phyloP scores from a whole-genome alignment of 2,113 vertebrate genomes.

The Budorcas taxicolor region DNA sequence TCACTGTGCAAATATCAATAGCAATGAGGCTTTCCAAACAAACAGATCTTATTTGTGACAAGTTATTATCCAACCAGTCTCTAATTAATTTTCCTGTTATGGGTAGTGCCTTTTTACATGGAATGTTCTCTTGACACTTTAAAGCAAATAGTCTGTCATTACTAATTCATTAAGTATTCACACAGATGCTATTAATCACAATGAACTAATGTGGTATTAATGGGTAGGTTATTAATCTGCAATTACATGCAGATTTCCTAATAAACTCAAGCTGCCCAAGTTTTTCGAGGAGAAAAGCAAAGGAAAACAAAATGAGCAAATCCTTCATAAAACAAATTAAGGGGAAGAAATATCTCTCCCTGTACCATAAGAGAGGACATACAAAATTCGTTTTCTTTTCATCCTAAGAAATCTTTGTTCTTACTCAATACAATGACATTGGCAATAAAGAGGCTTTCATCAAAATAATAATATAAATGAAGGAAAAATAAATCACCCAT shows the following conservation, averaged over 20 bases:
- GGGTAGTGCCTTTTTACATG: conserved; percentile 5
- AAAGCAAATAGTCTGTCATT: conserved; percentile 68
- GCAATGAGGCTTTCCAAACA: conserved; percentile 40
- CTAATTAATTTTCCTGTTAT: conserved; percentile 65
- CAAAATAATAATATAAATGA: conserved; percentile 51
- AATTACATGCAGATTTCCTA: conserved; percentile 68
- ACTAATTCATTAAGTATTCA: conserved; percentile 68
- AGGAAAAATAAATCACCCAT: conserved; percentile 42
- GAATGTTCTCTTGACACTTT: conserved; percentile 48
- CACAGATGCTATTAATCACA: conserved; percentile 60
- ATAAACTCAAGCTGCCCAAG: conserved; percentile 48
- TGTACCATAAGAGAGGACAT: conserved; percentile 12
- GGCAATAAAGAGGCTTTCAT: conserved; percentile 30
- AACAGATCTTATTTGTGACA: conserved; percentile 52
- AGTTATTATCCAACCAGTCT: conserved; percentile 22
- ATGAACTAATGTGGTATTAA: conserved; percentile 70
- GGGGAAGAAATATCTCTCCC: background rate
- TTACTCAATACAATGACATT: conserved; percentile 17
- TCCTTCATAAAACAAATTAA: conserved; percentile 50
- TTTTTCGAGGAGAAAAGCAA: conserved; percentile 48
- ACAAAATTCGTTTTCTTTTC: background rate
- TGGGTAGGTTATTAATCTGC: conserved; percentile 66
- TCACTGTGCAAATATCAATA: conserved; percentile 55
- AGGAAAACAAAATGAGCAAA: conserved; percentile 54
- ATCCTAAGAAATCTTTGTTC: background rate